Evolutionary conservation across 2,888 invertebrate genomes (phyloP).

Genomic region (Caenorhabditis doughertyi): DNA sequence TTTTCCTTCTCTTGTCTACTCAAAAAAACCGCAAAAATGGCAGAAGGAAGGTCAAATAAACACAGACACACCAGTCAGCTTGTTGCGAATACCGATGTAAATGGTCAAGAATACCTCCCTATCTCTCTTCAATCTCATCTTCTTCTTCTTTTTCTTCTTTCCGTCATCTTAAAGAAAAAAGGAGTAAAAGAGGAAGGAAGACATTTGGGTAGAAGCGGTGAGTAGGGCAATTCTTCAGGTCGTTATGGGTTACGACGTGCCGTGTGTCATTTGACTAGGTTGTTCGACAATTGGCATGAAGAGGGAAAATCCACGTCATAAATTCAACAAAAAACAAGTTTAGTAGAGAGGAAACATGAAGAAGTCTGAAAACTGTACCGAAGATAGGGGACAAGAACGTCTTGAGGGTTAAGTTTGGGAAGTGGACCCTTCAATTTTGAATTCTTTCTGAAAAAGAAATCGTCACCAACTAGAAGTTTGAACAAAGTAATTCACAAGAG

Average conservation of each 20-base stretch:
- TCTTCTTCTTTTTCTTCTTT: not conserved
- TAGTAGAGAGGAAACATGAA: not conserved
- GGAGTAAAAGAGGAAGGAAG: not conserved
- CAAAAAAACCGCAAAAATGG: slow-evolving; percentile 1
- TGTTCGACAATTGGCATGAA: slow-evolving; percentile 14
- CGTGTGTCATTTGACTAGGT: slow-evolving; percentile 23
- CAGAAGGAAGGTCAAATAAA: slow-evolving; percentile 16
- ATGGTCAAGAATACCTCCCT: slow-evolving; percentile 29
- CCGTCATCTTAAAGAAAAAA: not conserved
- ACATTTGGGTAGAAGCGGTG: not conserved
- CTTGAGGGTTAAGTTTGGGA: no score
- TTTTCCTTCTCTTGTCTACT: not conserved
- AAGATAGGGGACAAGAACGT: not conserved
- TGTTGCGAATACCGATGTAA: slow-evolving; percentile 32
- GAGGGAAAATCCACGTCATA: slow-evolving; percentile 28
- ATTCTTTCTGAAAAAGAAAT: no score
- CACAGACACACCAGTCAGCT: slow-evolving; percentile 5
- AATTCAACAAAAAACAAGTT: not conserved
- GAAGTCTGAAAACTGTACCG: not conserved
- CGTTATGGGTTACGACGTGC: slow-evolving; percentile 42
- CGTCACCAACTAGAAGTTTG: no score
- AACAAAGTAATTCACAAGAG: no score
- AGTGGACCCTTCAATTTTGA: no score
- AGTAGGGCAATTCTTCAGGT: slow-evolving; percentile 28
- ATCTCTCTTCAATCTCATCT: slow-evolving; percentile 20